Evolutionary conservation across 2,797 vertebrate species (phyloP), one percentile per base, ranked within the genome.

Genomic region (Spea hammondii): DNA sequence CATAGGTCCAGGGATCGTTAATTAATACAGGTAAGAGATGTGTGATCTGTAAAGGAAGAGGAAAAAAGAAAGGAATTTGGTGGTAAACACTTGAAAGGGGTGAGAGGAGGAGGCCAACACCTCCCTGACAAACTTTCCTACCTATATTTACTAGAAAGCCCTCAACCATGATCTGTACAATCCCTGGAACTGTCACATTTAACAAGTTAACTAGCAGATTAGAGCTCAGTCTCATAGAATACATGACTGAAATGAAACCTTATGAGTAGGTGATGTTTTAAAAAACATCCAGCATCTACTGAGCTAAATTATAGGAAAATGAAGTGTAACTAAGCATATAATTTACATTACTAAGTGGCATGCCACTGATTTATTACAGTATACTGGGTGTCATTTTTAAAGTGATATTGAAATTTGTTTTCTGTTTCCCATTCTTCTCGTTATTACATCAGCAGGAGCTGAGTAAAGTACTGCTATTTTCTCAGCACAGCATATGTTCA

Each of bases 321-420:
- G 76, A 78, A 78, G 14, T 76, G 66, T 8, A 78, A 78, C 70
- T 55, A 85, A 68, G 17, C 79, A 76, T 85, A 54, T 79, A 83
- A 84, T 65, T 74, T 9, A 70, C 70, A 84, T 78, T 85, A 75
- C 72, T 87, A 86, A 88, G 79, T 87, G 79, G 82, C 44, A 73
- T 84, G 53, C 51, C 50, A 78, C 65, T 88, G 69, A 80, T 85
- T 86, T 88, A 69, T 83, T 85, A 79, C 70, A 83, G 84, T 84
- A 83, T 73, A 77, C 9, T 78, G 50, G 64, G 67, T 82, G 76
- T 75, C 5, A 84, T 85, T 82, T 76, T 79, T 85, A 80, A 87
- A 78, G 59, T 74, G 73, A 76, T 80, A 76, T 76, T 80, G 53
- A 74, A 72, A 76, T 76, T 60, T 80, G 78, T 74, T 79, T 75